Evolutionary conservation across 2,888 invertebrate genomes (phyloP).

Genomic region (Polymixis lichenea): DNA sequence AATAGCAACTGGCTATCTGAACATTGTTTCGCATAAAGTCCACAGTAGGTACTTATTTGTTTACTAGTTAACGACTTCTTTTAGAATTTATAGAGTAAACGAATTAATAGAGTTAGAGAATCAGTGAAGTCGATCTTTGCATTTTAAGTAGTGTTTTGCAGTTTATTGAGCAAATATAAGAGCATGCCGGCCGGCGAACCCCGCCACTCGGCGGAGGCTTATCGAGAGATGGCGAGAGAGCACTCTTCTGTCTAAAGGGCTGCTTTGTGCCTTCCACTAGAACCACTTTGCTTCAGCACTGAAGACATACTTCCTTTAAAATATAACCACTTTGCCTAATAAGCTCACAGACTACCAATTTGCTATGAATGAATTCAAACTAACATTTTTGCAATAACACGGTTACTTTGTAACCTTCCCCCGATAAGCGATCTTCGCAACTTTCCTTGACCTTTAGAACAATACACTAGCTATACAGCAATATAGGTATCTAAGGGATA

Average conservation of each 20-base stretch:
- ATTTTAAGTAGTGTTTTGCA: slow-evolving; percentile 68
- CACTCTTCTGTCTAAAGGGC: slow-evolving; percentile 83
- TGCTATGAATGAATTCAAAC: background rate
- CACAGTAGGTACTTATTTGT: slow-evolving; percentile 18
- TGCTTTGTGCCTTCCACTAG: slow-evolving; percentile 84
- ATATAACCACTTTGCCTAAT: slow-evolving; percentile 57
- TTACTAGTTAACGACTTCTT: no score
- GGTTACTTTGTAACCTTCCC: slow-evolving; percentile 21
- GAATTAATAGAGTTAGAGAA: slow-evolving; percentile 14
- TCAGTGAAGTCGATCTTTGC: slow-evolving; percentile 31
- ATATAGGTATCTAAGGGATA: slow-evolving; percentile 36
- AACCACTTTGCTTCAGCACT: slow-evolving; percentile 79
- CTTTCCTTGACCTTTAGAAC: slow-evolving; percentile 62
- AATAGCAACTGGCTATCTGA: background rate
- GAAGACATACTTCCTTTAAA: slow-evolving; percentile 77
- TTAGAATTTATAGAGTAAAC: no score
- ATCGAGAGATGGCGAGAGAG: slow-evolving; percentile 85
- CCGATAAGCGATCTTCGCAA: slow-evolving; percentile 28
- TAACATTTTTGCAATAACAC: slow-evolving; percentile 6
- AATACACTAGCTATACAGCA: slow-evolving; percentile 49
- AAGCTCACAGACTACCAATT: slow-evolving; percentile 4
- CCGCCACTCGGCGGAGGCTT: slow-evolving; percentile 75
- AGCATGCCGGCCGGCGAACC: slow-evolving; percentile 61
- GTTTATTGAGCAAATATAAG: slow-evolving; percentile 78
- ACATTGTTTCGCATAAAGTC: no score